Conservation (phyloP, 1,140 invertebrate species). For the Apis dorsata region DNA sequence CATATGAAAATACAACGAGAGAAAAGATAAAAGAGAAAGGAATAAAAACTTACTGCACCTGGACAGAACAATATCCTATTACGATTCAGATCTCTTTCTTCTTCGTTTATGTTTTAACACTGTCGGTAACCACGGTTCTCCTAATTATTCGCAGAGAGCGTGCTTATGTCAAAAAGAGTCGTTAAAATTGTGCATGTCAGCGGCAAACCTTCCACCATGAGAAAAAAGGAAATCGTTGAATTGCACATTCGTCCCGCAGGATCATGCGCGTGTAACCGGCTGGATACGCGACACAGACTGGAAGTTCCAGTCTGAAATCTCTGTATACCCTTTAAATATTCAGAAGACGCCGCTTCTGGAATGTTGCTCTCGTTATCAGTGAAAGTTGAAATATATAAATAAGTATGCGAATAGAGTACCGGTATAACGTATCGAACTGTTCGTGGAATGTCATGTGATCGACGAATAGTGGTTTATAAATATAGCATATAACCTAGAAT, state of each 20-base stretch:
- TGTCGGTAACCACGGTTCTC: neutral
- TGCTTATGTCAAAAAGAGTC: conserved; percentile 4
- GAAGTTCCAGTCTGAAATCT: neutral
- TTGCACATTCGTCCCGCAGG: neutral
- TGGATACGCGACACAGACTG: neutral
- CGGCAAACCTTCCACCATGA: neutral
- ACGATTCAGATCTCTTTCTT: neutral
- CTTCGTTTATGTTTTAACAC: neutral
- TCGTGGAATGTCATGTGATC: neutral
- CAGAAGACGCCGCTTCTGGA: conserved; percentile 42
- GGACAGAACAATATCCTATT: conserved; percentile 5
- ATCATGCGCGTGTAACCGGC: neutral
- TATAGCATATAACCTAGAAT: too few relatives aligned
- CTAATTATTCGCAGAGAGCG: conserved; percentile 27
- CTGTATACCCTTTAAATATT: conserved; percentile 48
- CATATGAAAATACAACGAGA: neutral
- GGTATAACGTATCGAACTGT: neutral
- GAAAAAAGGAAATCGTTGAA: conserved; percentile 4
- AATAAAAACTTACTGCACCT: neutral
- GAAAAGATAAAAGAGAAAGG: neutral
- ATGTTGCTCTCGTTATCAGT: conserved; percentile 64
- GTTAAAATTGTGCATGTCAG: conserved; percentile 32
- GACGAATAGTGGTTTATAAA: neutral
- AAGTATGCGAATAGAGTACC: conserved; percentile 16
- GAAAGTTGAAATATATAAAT: conserved; percentile 58